Percentiles rank a stretch among this genome's conserved stretches.
phyloP scores from a whole-genome alignment of 2,797 vertebrate genomes.

The Catostomus latipinnis region DNA sequence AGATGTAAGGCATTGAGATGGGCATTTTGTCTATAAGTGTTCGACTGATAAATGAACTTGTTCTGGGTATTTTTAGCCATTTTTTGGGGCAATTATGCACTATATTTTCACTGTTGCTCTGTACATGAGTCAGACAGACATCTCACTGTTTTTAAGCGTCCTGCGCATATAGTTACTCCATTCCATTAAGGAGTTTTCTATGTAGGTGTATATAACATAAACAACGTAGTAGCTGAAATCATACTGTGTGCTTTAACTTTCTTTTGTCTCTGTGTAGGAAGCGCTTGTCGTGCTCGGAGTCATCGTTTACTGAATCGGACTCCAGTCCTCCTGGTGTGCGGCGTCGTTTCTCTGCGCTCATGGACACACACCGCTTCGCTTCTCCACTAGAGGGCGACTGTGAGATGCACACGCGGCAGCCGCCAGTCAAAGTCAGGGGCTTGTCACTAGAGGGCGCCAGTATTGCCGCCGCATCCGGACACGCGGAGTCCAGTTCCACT shows the following conservation, averaged over 20 bases:
- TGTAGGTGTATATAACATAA: too few species aligned
- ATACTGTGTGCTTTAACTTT: too few species aligned
- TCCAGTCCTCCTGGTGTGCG: conserved; percentile 87
- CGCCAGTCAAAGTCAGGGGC: conserved; percentile 74
- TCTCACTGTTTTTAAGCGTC: too few species aligned
- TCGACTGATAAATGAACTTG: too few species aligned
- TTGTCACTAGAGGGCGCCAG: conserved; percentile 78
- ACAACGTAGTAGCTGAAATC: too few species aligned
- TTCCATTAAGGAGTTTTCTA: too few species aligned
- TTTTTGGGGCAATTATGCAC: too few species aligned
- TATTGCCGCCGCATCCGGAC: conserved; percentile 56
- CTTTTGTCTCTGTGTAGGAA: conserved; percentile 75
- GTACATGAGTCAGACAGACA: too few species aligned
- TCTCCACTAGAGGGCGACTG: conserved; percentile 82
- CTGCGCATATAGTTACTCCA: too few species aligned
- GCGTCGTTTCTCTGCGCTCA: conserved; percentile 87
- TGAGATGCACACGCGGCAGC: conserved; percentile 74
- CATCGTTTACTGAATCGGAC: conserved; percentile 85
- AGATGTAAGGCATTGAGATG: conserved; percentile 77
- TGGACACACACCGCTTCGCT: conserved; percentile 86
- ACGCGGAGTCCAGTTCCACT: conserved; percentile 65
- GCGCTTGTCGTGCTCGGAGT: conserved; percentile 87
- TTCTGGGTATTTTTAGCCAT: too few species aligned
- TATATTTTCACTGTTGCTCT: too few species aligned
- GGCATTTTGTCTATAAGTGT: too few species aligned